These are phyloP conservation scores for Moxostoma hubbsi DNA, from an alignment of 2,797 vertebrate species.

Conservation along the genomic window DNA sequence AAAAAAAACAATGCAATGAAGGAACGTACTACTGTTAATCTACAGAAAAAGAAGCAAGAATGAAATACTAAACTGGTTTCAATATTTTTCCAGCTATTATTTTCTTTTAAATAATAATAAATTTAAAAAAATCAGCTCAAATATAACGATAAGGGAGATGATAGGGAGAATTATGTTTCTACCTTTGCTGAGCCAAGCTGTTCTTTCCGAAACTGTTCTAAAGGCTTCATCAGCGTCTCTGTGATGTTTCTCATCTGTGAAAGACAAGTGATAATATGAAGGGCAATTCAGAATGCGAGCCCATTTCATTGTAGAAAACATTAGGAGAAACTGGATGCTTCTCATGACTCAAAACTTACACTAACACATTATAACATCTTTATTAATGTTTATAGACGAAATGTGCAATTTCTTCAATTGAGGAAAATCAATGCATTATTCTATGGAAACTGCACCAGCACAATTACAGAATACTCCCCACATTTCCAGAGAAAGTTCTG, in stretches of 20 bases:
- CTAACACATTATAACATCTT: background rate
- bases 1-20: background rate
- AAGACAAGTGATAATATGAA: background rate
- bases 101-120: background rate
- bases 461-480: background rate
- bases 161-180: slow-evolving; percentile 57
- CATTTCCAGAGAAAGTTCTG: too few species aligned
- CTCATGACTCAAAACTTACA: background rate
- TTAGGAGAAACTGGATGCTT: too few species aligned
- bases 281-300: background rate
- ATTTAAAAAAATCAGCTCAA: background rate
- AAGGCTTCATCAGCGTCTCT: slow-evolving; percentile 96
- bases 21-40: background rate
- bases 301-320: background rate
- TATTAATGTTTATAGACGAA: background rate
- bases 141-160: background rate
- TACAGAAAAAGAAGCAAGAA: background rate
- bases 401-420: background rate
- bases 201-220: slow-evolving; percentile 98
- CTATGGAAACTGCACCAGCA: background rate
- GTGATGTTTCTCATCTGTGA: slow-evolving; percentile 93
- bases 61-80: background rate
- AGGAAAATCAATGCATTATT: background rate
- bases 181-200: slow-evolving; percentile 95
- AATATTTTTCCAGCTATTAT: background rate